Percentiles rank a stretch among this genome's conserved stretches.
Conservation (phyloP, 1,140 invertebrate genomes). For the Sweltsa coloradensis region DNA sequence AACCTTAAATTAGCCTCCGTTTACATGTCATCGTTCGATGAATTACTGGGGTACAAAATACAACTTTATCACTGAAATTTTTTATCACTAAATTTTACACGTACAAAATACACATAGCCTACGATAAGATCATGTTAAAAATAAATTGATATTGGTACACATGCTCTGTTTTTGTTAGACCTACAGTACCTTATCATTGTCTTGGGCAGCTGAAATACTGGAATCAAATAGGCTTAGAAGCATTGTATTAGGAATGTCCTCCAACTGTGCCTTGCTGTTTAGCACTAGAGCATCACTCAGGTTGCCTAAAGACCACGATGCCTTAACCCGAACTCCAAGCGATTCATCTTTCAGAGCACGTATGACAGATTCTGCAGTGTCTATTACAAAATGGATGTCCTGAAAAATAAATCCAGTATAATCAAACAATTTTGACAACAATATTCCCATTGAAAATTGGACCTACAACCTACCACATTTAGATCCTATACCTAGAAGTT, state of each 20-base stretch:
- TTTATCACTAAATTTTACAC: too few relatives aligned
- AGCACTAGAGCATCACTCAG: constrained; percentile 62
- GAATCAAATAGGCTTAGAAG: constrained; percentile 51
- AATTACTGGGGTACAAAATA: too few relatives aligned
- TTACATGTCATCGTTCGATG: too few relatives aligned
- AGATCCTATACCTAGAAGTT: background rate
- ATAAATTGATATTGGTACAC: too few relatives aligned
- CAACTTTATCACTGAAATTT: too few relatives aligned
- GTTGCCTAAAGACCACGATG: constrained; percentile 74
- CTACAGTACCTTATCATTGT: constrained; percentile 54
- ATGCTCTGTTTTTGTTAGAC: background rate
- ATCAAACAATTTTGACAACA: background rate
- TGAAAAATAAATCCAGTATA: constrained; percentile 11
- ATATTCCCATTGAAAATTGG: background rate
- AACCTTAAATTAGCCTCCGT: too few relatives aligned
- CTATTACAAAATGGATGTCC: constrained; percentile 51
- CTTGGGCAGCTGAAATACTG: constrained; percentile 46
- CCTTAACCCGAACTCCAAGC: constrained; percentile 57
- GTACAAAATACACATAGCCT: too few relatives aligned
- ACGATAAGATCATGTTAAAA: too few relatives aligned
- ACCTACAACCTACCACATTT: background rate
- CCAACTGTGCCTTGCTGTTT: constrained; percentile 38
- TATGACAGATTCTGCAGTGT: constrained; percentile 53
- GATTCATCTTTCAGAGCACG: constrained; percentile 45
- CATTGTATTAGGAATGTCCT: constrained; percentile 51